These are phyloP conservation scores for Pangasius krempfi DNA, from an alignment of 2,797 vertebrate genomes.

Conservation along the genomic window DNA sequence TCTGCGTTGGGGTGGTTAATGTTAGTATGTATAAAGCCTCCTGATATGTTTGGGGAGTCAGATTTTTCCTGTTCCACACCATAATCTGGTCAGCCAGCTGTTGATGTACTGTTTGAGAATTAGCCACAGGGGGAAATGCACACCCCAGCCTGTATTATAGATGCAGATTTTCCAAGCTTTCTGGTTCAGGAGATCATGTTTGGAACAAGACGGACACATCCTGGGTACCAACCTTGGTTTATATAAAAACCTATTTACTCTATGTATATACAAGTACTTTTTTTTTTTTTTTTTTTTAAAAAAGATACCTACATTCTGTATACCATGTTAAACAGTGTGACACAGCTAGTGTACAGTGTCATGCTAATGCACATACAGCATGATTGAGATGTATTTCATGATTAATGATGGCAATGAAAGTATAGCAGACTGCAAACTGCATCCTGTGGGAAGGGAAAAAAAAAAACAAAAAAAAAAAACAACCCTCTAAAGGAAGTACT, in stretches of 20 bases:
- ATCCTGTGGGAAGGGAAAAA: too few species aligned
- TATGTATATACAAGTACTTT: too few species aligned
- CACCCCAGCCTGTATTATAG: neutral
- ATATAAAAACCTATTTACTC: neutral
- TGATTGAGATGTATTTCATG: neutral
- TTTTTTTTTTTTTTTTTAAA: too few species aligned
- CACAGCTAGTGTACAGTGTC: neutral
- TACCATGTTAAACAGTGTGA: neutral
- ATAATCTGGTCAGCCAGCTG: neutral
- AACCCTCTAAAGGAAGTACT: neutral
- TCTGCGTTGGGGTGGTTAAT: neutral
- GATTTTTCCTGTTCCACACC: neutral
- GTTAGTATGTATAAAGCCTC: neutral
- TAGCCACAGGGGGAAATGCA: neutral
- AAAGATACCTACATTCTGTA: neutral
- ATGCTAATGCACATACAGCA: neutral
- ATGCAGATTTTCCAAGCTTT: neutral
- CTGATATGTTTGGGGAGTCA: neutral
- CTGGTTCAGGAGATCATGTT: neutral
- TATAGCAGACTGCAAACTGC: neutral
- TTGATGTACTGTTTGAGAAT: neutral
- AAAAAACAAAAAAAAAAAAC: neutral
- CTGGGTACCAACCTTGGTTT: neutral
- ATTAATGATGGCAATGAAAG: constrained; percentile 1
- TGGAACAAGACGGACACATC: neutral